Percentiles rank a stretch among this genome's conserved stretches.
Evolutionary conservation across 2,113 vertebrate genomes (phyloP).

Genomic region (Quiscalus mexicanus): DNA sequence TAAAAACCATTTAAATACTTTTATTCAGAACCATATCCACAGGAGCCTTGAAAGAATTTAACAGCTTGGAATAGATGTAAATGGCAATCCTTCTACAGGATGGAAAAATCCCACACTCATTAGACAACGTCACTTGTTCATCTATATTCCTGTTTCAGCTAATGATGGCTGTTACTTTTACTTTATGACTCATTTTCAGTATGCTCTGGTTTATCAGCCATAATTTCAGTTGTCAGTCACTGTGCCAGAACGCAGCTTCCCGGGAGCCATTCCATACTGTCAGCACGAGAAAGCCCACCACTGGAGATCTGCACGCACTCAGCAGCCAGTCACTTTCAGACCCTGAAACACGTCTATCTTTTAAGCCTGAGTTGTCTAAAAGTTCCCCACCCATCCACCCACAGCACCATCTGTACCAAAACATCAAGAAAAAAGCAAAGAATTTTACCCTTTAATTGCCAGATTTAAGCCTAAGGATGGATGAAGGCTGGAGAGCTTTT

Average conservation of each 20-base stretch:
- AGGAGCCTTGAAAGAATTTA: not conserved
- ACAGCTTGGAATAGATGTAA: not conserved
- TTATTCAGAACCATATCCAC: not conserved
- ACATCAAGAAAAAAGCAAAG: not conserved
- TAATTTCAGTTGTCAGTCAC: not conserved
- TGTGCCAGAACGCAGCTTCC: not conserved
- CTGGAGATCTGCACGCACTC: not conserved
- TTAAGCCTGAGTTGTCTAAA: not conserved
- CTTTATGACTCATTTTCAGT: conserved; percentile 43
- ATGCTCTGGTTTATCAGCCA: not conserved
- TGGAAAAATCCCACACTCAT: not conserved
- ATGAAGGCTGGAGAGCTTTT: not conserved
- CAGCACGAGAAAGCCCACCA: not conserved
- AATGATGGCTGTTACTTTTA: conserved; percentile 42
- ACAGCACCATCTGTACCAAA: conserved; percentile 39
- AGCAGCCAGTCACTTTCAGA: not conserved
- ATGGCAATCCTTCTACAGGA: not conserved
- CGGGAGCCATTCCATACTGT: fast-evolving
- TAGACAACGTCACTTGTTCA: not conserved
- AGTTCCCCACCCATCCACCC: conserved; percentile 30
- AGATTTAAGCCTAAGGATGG: not conserved
- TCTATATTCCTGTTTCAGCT: not conserved
- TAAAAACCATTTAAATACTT: not conserved
- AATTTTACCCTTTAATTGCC: not conserved
- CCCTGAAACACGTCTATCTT: not conserved